Evolutionary conservation across 2,888 invertebrate species (phyloP).

Genomic region (Actias luna): DNA sequence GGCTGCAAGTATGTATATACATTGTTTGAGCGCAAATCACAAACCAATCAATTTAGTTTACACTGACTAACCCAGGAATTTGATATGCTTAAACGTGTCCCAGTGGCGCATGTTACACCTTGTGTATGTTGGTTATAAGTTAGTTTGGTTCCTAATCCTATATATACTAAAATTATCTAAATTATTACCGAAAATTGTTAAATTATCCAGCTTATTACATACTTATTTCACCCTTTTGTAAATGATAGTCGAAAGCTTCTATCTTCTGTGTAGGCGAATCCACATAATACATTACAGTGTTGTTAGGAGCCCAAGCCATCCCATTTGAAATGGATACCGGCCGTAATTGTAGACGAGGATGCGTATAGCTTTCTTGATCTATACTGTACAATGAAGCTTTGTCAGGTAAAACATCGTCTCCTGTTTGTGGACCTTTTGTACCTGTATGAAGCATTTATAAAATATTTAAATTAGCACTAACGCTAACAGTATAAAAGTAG

Average conservation of each 20-base stretch:
- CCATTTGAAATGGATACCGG: conserved; percentile 88
- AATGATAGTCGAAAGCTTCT: conserved; percentile 86
- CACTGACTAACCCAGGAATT: too few species aligned
- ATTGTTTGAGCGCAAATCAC: too few species aligned
- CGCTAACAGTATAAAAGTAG: too few species aligned
- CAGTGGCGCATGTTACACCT: too few species aligned
- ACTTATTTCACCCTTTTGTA: conserved; percentile 53
- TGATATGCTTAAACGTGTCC: too few species aligned
- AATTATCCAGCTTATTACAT: conserved; percentile 25
- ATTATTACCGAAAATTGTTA: background rate
- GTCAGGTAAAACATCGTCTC: conserved; percentile 71
- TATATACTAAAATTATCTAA: too few species aligned
- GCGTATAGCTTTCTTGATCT: conserved; percentile 43
- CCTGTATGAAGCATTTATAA: conserved; percentile 60
- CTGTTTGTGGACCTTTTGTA: conserved; percentile 82
- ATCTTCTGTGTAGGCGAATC: conserved; percentile 86
- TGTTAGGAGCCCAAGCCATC: conserved; percentile 86
- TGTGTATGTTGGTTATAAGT: too few species aligned
- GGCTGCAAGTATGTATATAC: too few species aligned
- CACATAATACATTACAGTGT: conserved; percentile 86
- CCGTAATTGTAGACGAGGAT: conserved; percentile 46
- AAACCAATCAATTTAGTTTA: too few species aligned
- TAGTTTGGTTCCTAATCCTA: too few species aligned
- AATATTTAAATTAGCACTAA: too few species aligned
- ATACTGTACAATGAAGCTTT: conserved; percentile 82